These are phyloP conservation scores for Acropora yongei DNA, from an alignment of 64 coral and sea anemone genomes.

Conservation along the genomic window DNA sequence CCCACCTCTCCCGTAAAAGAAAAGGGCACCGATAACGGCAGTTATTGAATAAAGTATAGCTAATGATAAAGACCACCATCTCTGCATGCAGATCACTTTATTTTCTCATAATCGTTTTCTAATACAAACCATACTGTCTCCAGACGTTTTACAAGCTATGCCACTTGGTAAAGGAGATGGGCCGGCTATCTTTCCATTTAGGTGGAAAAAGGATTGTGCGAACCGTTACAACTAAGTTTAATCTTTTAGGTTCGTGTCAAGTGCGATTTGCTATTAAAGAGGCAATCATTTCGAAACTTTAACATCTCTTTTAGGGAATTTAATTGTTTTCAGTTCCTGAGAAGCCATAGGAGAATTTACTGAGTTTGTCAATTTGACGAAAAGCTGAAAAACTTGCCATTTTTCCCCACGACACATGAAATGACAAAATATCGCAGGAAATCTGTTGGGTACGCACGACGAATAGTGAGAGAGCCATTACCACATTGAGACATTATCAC, in stretches of 20 bases:
- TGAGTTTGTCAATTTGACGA: conserved; percentile 14
- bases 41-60: conserved; percentile 18
- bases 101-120: conserved; percentile 12
- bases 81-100: conserved; percentile 21
- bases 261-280: conserved; percentile 10
- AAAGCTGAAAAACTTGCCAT: conserved; percentile 24
- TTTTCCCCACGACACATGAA: neutral
- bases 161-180: conserved; percentile 15
- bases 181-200: neutral
- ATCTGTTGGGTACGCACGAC: conserved; percentile 6
- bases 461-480: neutral
- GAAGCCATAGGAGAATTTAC: conserved; percentile 5
- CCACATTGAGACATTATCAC: neutral
- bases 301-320: conserved; percentile 10
- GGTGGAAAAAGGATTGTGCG: too few species aligned
- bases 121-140: conserved; percentile 3
- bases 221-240: conserved; percentile 30
- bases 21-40: conserved; percentile 15
- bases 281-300: conserved; percentile 15
- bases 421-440: conserved; percentile 1
- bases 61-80: neutral
- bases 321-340: neutral
- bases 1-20: neutral
- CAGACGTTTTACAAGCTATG: conserved; percentile 11
- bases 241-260: conserved; percentile 3